Conservation (phyloP, 2,888 invertebrate species). For the Toxonevra muliebris region DNA sequence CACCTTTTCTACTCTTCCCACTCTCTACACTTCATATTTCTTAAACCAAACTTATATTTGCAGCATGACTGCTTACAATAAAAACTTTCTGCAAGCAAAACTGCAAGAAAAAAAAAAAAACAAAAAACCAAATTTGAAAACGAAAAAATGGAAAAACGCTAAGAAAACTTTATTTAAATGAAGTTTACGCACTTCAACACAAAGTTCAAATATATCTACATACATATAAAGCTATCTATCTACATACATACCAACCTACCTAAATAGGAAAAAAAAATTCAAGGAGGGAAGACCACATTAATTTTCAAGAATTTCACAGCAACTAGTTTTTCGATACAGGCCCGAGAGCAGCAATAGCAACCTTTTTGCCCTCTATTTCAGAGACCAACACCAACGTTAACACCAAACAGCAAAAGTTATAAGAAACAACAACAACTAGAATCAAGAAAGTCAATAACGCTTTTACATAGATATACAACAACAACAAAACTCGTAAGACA, state of each 20-base stretch:
- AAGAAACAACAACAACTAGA: neutral
- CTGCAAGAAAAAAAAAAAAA: neutral
- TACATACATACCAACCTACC: too few species aligned
- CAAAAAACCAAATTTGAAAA: neutral
- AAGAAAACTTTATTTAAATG: slow-evolving; percentile 16
- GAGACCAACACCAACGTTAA: neutral
- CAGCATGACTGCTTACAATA: neutral
- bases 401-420: neutral
- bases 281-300: slow-evolving; percentile 6
- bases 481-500: neutral
- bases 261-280: too few species aligned
- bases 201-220: slow-evolving; percentile 12
- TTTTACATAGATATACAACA: neutral
- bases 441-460: too few species aligned
- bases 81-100: neutral
- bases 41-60: neutral
- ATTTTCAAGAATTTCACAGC: slow-evolving; percentile 20
- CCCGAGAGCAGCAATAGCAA: too few species aligned
- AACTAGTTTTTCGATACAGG: slow-evolving; percentile 11
- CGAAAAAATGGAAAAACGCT: neutral
- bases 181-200: slow-evolving; percentile 11
- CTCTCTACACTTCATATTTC: too few species aligned
- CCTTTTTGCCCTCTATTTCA: too few species aligned
- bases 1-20: too few species aligned
- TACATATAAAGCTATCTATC: too few species aligned